These are phyloP conservation scores for Epistrophella euchroma DNA, from an alignment of 2,888 invertebrate genomes.

Conservation along the genomic window DNA sequence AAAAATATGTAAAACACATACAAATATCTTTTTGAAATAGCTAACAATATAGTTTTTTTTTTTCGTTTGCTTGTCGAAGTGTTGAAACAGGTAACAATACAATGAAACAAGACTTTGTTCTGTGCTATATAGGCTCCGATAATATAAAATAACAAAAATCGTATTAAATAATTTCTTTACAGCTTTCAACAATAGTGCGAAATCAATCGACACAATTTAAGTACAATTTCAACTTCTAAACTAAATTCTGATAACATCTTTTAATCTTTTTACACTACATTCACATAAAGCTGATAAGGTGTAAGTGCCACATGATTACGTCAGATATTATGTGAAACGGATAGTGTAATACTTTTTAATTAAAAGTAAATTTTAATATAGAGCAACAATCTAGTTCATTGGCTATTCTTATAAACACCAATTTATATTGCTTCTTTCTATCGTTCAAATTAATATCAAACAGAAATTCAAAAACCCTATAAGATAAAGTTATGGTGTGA, in stretches of 20 bases:
- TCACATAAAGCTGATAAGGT: constrained; percentile 26
- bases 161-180: background rate
- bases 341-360: constrained; percentile 2
- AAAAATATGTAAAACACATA: too few species aligned
- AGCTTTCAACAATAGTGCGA: background rate
- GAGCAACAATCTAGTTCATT: background rate
- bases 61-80: too few species aligned
- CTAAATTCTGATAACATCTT: constrained; percentile 33
- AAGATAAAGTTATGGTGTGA: background rate
- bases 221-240: background rate
- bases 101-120: too few species aligned
- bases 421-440: background rate
- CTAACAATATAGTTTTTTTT: too few species aligned
- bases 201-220: constrained; percentile 34
- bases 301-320: background rate
- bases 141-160: background rate
- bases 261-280: constrained; percentile 47
- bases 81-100: too few species aligned
- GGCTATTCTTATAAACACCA: background rate
- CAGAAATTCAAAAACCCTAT: background rate
- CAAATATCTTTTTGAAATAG: too few species aligned
- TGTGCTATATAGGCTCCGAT: too few species aligned
- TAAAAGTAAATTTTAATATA: constrained; percentile 1
- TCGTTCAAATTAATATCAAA: background rate
- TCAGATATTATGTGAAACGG: constrained; percentile 14